These are phyloP conservation scores for Trachurus trachurus DNA, from an alignment of 2,797 vertebrate genomes.

Conservation along the genomic window DNA sequence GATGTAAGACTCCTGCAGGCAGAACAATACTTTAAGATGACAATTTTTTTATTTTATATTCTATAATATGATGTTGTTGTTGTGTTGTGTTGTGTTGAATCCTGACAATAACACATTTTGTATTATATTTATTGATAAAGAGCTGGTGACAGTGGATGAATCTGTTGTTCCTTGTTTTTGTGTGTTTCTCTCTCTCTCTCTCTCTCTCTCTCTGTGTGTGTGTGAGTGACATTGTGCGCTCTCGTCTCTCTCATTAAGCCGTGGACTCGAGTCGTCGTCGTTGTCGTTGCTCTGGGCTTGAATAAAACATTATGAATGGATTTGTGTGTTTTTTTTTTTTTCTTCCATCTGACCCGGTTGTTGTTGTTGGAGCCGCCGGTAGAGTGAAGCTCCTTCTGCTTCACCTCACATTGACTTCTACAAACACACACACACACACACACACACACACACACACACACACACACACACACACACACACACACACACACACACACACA, in stretches of 20 bases:
- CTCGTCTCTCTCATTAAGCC: constrained; percentile 14
- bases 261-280: constrained; percentile 15
- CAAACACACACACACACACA: background rate
- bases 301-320: constrained; percentile 38
- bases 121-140: no score
- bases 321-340: background rate
- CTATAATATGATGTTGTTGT: no score
- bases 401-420: constrained; percentile 44
- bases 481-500: no score
- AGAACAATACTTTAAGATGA: no score
- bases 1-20: no score
- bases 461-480: no score
- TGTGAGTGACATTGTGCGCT: constrained; percentile 7
- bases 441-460: background rate
- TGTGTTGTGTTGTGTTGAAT: no score
- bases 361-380: background rate
- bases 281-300: background rate
- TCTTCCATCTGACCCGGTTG: constrained; percentile 7
- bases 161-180: constrained; percentile 1
- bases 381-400: constrained; percentile 13
- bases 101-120: no score
- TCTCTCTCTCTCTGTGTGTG: background rate
- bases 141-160: background rate
- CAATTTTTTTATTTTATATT: no score
- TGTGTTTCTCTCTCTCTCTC: background rate